A percentile compares a stretch with the other conserved stretches of the same genome.
These are phyloP conservation scores for Erpornis zantholeuca DNA, from an alignment of 2,113 vertebrate genomes.

Conservation along the genomic window DNA sequence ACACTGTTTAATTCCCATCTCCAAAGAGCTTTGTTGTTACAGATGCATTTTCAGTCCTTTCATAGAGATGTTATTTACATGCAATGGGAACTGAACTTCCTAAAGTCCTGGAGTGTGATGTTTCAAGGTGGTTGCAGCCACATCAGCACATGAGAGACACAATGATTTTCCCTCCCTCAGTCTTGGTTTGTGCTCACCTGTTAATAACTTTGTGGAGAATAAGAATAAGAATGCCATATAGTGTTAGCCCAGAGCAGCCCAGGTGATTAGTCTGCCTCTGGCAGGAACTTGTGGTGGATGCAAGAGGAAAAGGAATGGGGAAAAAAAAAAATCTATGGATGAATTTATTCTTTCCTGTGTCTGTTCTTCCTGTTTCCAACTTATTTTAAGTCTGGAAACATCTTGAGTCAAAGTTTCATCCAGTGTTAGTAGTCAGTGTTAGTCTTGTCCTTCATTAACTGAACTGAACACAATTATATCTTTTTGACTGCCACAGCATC, in stretches of 20 bases:
- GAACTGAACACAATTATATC: not conserved
- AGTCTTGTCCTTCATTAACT: not conserved
- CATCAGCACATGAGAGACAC: accelerated
- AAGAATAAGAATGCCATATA: not conserved
- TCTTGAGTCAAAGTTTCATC: not conserved
- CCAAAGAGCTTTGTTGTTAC: not conserved
- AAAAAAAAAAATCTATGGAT: not conserved
- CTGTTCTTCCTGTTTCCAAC: not conserved
- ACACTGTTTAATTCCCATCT: not conserved
- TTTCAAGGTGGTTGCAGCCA: not conserved
- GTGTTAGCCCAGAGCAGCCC: not conserved
- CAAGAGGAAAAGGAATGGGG: not conserved
- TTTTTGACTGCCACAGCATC: not conserved
- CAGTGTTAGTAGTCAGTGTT: not conserved
- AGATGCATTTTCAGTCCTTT: not conserved
- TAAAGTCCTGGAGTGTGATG: no score
- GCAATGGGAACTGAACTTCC: not conserved
- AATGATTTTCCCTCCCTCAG: not conserved
- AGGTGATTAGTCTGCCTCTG: not conserved
- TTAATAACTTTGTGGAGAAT: not conserved
- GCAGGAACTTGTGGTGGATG: not conserved
- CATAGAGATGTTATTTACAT: not conserved
- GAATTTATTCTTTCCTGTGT: not conserved
- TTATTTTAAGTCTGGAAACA: not conserved
- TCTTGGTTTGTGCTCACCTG: not conserved